A percentile compares a stretch with the other conserved stretches of the same genome.
These are phyloP conservation scores for Acronicta leporina DNA, from an alignment of 2,888 invertebrate species.

Conservation along the genomic window DNA sequence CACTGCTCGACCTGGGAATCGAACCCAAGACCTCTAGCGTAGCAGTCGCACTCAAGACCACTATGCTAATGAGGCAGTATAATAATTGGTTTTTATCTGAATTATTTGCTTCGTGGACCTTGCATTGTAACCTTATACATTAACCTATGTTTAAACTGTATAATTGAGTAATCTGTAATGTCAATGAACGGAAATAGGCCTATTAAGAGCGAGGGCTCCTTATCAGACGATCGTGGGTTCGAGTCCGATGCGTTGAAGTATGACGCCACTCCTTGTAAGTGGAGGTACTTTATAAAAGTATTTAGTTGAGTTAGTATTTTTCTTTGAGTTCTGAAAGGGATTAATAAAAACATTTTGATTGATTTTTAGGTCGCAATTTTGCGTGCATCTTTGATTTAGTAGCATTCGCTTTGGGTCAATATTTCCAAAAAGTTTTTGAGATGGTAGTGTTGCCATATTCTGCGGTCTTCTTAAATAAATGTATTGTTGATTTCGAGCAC, in stretches of 20 bases:
- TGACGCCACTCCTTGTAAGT: not conserved
- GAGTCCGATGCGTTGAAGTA: constrained; percentile 32
- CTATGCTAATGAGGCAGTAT: no score
- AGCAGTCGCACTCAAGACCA: no score
- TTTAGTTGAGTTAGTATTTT: not conserved
- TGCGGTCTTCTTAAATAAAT: no score
- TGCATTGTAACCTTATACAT: constrained; percentile 14
- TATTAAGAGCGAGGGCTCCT: constrained; percentile 39
- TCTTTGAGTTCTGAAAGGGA: not conserved
- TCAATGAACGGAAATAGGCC: constrained; percentile 44
- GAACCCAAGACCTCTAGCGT: no score
- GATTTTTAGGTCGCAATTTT: no score
- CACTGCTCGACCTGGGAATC: no score
- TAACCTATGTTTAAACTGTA: constrained; percentile 24
- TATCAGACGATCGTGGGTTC: constrained; percentile 38
- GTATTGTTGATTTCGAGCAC: no score
- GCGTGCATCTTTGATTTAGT: no score
- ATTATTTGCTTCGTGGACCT: constrained; percentile 15
- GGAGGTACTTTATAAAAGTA: not conserved
- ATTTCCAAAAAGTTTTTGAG: no score
- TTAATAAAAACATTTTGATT: no score
- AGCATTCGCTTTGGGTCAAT: no score
- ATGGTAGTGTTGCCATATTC: no score
- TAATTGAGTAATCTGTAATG: constrained; percentile 43
- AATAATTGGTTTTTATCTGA: constrained; percentile 1